phyloP scores from a whole-genome alignment of 2,113 vertebrate species.

The Pogonocichla stellata region DNA sequence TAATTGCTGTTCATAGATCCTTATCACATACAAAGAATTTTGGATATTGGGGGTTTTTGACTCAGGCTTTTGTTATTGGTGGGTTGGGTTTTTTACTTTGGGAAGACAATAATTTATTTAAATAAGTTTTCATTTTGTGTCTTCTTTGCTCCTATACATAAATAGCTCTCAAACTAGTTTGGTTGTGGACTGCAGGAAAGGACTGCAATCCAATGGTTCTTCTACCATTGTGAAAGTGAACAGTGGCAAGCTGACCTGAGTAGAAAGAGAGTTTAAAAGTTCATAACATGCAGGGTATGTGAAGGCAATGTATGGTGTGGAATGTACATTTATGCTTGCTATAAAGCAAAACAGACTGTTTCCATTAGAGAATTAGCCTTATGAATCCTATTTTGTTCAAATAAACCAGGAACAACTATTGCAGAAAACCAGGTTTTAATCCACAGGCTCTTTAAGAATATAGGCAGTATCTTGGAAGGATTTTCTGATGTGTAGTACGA shows the following conservation, averaged over 20 bases:
- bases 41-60: neutral
- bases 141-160: neutral
- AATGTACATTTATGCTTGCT: neutral
- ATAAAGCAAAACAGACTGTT: neutral
- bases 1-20: neutral
- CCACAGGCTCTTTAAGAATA: neutral
- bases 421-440: neutral
- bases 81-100: neutral
- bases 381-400: neutral
- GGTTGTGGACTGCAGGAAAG: neutral
- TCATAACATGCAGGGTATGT: neutral
- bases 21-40: neutral
- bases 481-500: neutral
- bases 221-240: neutral
- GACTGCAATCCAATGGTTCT: neutral
- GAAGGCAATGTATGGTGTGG: neutral
- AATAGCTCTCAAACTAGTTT: neutral
- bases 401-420: neutral
- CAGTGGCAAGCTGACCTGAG: neutral
- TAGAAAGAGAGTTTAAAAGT: neutral
- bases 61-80: accelerated
- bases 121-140: neutral
- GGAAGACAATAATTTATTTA: neutral
- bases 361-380: neutral
- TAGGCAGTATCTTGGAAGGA: neutral